A percentile compares a stretch with the other conserved stretches of the same genome.
Evolutionary conservation across 2,888 invertebrate species (phyloP).

Genomic region (Camptogramma bilineatum): DNA sequence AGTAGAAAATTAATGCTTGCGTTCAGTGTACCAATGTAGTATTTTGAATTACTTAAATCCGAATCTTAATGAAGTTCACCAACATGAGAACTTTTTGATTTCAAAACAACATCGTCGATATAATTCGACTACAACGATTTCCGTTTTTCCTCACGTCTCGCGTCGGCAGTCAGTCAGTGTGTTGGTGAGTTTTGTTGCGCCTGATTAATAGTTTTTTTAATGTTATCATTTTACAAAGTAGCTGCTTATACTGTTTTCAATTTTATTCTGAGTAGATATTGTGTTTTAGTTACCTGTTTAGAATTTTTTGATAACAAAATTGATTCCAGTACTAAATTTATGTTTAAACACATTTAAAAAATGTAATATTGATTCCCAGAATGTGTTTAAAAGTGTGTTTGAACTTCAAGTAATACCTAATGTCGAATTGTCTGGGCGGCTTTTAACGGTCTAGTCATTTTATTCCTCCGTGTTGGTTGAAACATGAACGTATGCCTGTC

Average conservation of each 20-base stretch:
- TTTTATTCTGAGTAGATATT: neutral
- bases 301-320: neutral
- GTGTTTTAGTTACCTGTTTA: neutral
- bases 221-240: neutral
- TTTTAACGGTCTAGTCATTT: conserved; percentile 82
- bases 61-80: neutral
- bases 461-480: conserved; percentile 77
- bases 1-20: conserved; percentile 34
- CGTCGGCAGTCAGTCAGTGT: too few relatives aligned
- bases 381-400: conserved; percentile 4
- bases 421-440: conserved; percentile 63
- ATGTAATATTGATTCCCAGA: conserved; percentile 13
- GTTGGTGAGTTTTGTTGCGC: conserved; percentile 2
- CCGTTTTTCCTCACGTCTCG: too few relatives aligned
- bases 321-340: conserved; percentile 1
- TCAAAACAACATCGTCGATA: too few relatives aligned
- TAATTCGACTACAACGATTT: too few relatives aligned
- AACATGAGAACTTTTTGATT: neutral
- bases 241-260: neutral
- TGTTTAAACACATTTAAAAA: conserved; percentile 7
- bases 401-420: conserved; percentile 4
- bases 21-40: conserved; percentile 5
- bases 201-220: too few relatives aligned
- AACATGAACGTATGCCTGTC: conserved; percentile 77
- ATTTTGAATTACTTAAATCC: neutral